Base-by-base conservation (phyloP, 2,888 invertebrate species). In the Maniola hyperantus region DNA sequence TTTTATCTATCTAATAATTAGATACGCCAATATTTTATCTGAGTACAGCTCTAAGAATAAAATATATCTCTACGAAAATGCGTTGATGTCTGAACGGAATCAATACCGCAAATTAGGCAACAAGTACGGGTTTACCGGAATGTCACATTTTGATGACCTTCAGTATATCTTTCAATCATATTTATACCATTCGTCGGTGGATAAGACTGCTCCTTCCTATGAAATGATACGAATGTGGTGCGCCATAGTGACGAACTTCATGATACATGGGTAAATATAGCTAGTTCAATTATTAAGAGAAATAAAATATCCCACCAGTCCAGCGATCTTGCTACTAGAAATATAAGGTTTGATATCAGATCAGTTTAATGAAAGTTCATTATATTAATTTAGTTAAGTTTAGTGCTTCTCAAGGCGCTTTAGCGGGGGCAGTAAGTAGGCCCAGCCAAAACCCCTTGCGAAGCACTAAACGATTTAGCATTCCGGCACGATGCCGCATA, bases 121-220 rank as follows among this genome's bases (percentile, higher is more conserved):
- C 0, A 78, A 80, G 51, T 81, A 81, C 48, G 83, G 77, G 0
- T 66, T 87, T 0, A 54, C 50, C 0, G 88, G 86, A 8, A 79
- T 83, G 0, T 36, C 80, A 1, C 89, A 88, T 70, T 67, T 84
- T 15, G 88, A 89, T 15, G 88, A 88, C 57, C 58, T 85, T 10
- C 77, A 83, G 78, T 85, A 89, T 66, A 68, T 88, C 15, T 84
- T 89, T 34, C 73, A 87, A 44, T 72, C 81, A 0, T 85, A 85
- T 46, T 48, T 42, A 0, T 69, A 72, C 4, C 77, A 81, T 42
- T 44, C 85, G 33, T 76, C 76, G 2, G 50, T 84, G 6, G 79
- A 81, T 51, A 81, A 77, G 20, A 72, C 70, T 33, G 77, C 74
- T 18, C 77, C 76, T 62, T 81, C 81, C 26, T 82, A 80, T 59